Conservation (phyloP, 2,888 invertebrate genomes). For the Spisula solida region DNA sequence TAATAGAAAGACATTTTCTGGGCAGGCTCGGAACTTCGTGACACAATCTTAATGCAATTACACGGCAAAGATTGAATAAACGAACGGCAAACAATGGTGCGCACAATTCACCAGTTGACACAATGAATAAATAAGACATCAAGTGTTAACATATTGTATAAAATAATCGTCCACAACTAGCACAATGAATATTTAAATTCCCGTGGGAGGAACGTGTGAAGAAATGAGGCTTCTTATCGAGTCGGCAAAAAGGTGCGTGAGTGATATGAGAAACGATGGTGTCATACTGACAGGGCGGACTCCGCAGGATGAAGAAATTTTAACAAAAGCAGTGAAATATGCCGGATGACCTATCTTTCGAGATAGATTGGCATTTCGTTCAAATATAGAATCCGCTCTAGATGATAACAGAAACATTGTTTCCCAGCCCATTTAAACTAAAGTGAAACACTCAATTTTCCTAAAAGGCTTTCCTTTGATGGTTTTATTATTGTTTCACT, state of each 20-base stretch:
- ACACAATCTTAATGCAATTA: neutral
- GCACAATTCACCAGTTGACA: neutral
- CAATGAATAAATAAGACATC: constrained; percentile 4
- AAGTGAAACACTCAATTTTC: too few relatives aligned
- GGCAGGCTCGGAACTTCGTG: neutral
- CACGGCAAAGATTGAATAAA: neutral
- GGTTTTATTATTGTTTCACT: too few relatives aligned
- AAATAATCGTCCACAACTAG: neutral
- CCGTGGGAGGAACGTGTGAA: neutral
- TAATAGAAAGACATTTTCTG: neutral
- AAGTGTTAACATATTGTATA: neutral
- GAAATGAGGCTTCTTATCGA: constrained; percentile 6
- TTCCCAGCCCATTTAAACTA: too few relatives aligned
- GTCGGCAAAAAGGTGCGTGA: neutral
- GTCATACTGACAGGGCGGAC: neutral
- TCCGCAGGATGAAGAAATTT: neutral
- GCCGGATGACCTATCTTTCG: too few relatives aligned
- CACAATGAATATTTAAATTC: constrained; percentile 1
- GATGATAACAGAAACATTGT: too few relatives aligned
- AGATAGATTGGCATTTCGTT: too few relatives aligned
- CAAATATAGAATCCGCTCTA: too few relatives aligned
- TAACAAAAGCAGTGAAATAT: too few relatives aligned
- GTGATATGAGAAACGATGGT: neutral
- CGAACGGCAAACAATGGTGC: neutral
- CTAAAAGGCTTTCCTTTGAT: too few relatives aligned